These are phyloP conservation scores for Drosophila trapezifrons DNA, from an alignment of 1,140 invertebrate species.

Conservation along the genomic window DNA sequence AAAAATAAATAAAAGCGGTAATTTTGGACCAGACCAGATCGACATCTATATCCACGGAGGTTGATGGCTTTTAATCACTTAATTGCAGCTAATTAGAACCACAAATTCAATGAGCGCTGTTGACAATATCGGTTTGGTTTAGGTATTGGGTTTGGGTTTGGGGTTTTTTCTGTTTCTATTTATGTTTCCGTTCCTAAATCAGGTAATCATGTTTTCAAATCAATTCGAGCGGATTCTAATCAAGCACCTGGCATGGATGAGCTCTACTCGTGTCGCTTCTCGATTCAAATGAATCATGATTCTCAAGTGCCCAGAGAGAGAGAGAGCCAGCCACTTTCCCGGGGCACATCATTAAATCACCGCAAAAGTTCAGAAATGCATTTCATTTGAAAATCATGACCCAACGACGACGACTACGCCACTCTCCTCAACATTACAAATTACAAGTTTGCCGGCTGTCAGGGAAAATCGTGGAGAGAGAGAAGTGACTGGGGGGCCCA, in stretches of 20 bases:
- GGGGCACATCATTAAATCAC: slow-evolving; percentile 76
- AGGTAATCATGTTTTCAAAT: slow-evolving; percentile 19
- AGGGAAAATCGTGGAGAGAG: slow-evolving; percentile 14
- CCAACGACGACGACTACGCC: slow-evolving; percentile 17
- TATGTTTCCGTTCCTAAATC: too few relatives aligned
- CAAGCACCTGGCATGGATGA: slow-evolving; percentile 3
- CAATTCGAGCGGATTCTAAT: slow-evolving; percentile 25
- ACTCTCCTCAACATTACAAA: slow-evolving; percentile 61
- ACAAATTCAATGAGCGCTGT: slow-evolving; percentile 55
- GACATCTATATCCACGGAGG: slow-evolving; percentile 15
- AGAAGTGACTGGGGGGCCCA: slow-evolving; percentile 3
- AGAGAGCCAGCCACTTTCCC: slow-evolving; percentile 36
- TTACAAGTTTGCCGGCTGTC: slow-evolving; percentile 71
- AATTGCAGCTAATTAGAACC: slow-evolving; percentile 75
- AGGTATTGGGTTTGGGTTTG: not conserved
- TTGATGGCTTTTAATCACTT: slow-evolving; percentile 66
- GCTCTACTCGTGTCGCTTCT: slow-evolving; percentile 2
- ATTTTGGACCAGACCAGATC: slow-evolving; percentile 8
- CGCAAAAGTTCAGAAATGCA: slow-evolving; percentile 72
- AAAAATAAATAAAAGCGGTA: too few relatives aligned
- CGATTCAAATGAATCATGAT: slow-evolving; percentile 41
- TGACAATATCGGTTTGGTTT: slow-evolving; percentile 30
- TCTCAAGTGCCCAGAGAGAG: slow-evolving; percentile 29
- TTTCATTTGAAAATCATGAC: slow-evolving; percentile 76
- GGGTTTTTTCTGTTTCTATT: too few relatives aligned